Evolutionary conservation across 2,113 vertebrate genomes (phyloP), one percentile per base, ranked within the genome.

Genomic region (Xiphorhynchus elegans): DNA sequence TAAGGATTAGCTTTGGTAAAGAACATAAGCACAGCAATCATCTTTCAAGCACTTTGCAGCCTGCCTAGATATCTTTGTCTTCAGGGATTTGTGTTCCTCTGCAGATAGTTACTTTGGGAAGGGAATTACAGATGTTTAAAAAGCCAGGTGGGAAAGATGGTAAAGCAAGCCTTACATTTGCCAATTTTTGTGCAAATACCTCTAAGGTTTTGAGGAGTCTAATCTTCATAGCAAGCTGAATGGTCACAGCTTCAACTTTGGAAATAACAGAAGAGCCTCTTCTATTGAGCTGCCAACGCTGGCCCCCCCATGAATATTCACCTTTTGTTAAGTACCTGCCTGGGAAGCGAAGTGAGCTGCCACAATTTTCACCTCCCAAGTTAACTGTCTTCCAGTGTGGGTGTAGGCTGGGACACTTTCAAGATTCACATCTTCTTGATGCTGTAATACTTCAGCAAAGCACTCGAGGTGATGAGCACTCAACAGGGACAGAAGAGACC

Each of bases 1-100:
- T 7, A 50, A 79, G 46, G 63, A 68, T 87, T 44, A 62, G 67
- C 83, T 94, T 86, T 83, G 62, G 59, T 90, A 66, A 90, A 89
- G 40, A 86, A 78, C 20, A 29, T 28, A 84, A 72, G 40, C 6
- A 3, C 53, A 87, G 56, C 76, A 78, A 42, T 39, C 18, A 37
- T 25, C 72, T 81, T 89, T 31, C 55, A 70, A 50, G 42, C 33
- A 42, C 47, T 69, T 23, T 56, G 21, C 74, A 85, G 56, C 66
- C 62, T 82, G 81, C 56, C 29, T 66, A 63, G 46, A 15, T 62
- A 1, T 16, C n/a, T 76, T 31, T 74, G 11, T 76, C 25, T 39
- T 39, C 33, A 47, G 35, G 50, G n/a, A 80, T 70, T 73, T 77
- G 39, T 5, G 3, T 68, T n/a, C 24, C 33, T 55, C 44, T 1